These are phyloP conservation scores for Otus scops DNA, from an alignment of 2,797 vertebrate genomes.

Conservation along the genomic window DNA sequence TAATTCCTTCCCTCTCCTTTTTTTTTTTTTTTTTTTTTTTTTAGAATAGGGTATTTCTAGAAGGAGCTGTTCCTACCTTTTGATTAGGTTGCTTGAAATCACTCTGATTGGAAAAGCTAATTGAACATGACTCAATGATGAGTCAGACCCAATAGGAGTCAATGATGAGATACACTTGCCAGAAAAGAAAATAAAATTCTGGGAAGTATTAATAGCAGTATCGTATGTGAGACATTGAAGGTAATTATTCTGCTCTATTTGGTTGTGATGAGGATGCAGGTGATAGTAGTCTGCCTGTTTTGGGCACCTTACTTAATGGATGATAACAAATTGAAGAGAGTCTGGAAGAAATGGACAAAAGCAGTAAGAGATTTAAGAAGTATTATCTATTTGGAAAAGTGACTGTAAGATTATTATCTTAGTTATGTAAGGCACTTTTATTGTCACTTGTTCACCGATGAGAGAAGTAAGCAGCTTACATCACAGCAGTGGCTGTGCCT, in stretches of 20 bases:
- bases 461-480: not conserved
- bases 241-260: slow-evolving; percentile 26
- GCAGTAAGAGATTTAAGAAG: not conserved
- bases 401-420: not conserved
- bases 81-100: not conserved
- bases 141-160: slow-evolving; percentile 16
- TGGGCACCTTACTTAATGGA: not conserved
- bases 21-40: not conserved
- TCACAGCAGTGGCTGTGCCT: not conserved
- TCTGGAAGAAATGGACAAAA: not conserved
- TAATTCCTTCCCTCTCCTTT: not conserved
- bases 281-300: not conserved
- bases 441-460: not conserved
- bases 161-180: not conserved
- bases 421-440: not conserved
- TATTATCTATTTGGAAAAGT: not conserved
- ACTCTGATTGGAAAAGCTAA: slow-evolving; percentile 14
- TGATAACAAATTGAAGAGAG: not conserved
- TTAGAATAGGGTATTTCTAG: not conserved
- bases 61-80: not conserved
- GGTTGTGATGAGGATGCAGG: not conserved
- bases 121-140: not conserved
- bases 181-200: slow-evolving; percentile 1
- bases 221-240: not conserved
- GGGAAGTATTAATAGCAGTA: slow-evolving; percentile 1